Evolutionary conservation across 2,113 vertebrate species (phyloP), one percentile per base, ranked within the genome.

Genomic region (Melanostigma gelatinosum): DNA sequence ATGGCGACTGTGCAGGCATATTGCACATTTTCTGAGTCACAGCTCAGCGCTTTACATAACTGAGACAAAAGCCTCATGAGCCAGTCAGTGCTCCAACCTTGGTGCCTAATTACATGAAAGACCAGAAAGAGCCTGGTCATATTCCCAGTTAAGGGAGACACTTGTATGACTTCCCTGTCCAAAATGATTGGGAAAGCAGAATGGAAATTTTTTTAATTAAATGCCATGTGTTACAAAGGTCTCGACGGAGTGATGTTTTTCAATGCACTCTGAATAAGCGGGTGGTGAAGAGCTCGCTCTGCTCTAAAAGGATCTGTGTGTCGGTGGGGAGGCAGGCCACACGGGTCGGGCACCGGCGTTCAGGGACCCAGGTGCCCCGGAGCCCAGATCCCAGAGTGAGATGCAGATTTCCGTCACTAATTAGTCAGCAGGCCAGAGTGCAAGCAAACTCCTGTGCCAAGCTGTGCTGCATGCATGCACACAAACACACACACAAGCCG

Each of bases 351-450:
- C 71, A 65, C 54, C 22, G 6, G 6, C 32, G 75, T 68, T 79
- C 55, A n/a, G 79, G 70, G 85, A 55, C 69, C 73, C 72, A 7
- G 54, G 55, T 80, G 81, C 54, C 83, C 70, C 54, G 4, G 78
- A 88, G 74, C 85, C 65, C 48, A 63, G 73, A 78, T 73, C 75
- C 77, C 64, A 71, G 75, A 83, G 55, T 79, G 73, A 87, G 68
- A 72, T 58, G 69, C 80, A 79, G 80, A 88, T 89, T 84, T 86
- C 87, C 84, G 76, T 64, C 46, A 29, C 80, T 89, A 91, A 91
- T 92, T 85, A 88, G 77, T 82, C 62, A 64, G 70, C 9, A 27
- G 89, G 79, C 55, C 84, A 75, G 71, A 89, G 81, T 84, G 79
- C 79, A 74, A 38, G 62, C 77, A 61, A 80, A 81, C 66, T 61